Base-by-base conservation (phyloP, 2,888 invertebrate species). In the Cynaeus angustus region DNA sequence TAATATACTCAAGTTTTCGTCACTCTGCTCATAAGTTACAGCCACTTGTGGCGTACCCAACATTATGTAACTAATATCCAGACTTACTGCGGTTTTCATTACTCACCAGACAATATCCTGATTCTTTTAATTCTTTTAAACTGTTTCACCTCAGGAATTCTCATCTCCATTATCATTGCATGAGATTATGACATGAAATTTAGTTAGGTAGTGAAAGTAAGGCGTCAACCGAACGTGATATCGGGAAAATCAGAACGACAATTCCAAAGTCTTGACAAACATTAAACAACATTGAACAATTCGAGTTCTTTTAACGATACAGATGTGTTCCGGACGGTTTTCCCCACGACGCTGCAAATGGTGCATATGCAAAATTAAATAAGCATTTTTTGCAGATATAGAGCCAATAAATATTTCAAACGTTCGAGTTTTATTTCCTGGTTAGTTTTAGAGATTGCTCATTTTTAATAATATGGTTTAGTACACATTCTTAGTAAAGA, bases 241-340 rank as follows among this genome's bases (percentile, higher is more conserved):
- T 59, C 41, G 9, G 45, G 21, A 45, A 59, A 59, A 59, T 46
- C 43, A 45, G 45, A 45, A 46, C 59, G 59, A 1, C 48, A 66
- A 56, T 66, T 66, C 45, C 37, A 28, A 58, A 41, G 50, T 48
- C 58, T 56, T 58, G 50, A 41, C 45, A 64, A 64, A 64, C 14
- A 30, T 61, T 16, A 12, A 28, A 8, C 58, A 13, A 58, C 7
- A 50, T 59, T 59, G 16, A 10, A 8, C 28, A 38, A 33, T n/a
- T n/a, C n/a, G n/a, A n/a, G 14, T 52, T 30, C n/a, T 30, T 12
- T n/a, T 3, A 1, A 26, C n/a, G 30, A 26, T 55, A 33, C 13
- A 8, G 38, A 7, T 56, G 26, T 41, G n/a, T 13, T 52, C 6
- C 28, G 12, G 10, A 9, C 13, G 61, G 48, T 48, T 48, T 61